phyloP scores from a whole-genome alignment of 2,888 invertebrate genomes.

The Ichneumoninae sp. region DNA sequence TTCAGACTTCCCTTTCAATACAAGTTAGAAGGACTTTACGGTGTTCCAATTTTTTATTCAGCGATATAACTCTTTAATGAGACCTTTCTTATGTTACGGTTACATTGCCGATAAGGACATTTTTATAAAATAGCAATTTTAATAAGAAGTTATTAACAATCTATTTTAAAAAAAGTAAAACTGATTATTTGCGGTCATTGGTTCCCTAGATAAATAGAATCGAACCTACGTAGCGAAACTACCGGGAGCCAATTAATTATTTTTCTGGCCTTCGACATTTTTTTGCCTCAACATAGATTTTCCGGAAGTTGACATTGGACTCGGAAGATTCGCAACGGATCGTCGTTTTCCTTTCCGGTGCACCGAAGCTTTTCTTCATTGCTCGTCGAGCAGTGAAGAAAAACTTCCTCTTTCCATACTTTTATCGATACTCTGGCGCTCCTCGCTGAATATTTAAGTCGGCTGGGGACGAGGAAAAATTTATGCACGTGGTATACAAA shows the following conservation, averaged over 20 bases:
- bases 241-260: neutral
- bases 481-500: neutral
- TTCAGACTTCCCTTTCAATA: neutral
- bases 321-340: neutral
- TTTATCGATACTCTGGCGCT: neutral
- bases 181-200: neutral
- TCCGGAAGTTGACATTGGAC: neutral
- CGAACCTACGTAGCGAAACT: neutral
- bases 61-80: too few species aligned
- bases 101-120: too few species aligned
- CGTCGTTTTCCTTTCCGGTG: constrained; percentile 9
- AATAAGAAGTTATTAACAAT: too few species aligned
- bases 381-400: too few species aligned
- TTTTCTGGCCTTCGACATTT: neutral
- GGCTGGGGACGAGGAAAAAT: neutral
- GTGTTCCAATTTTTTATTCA: too few species aligned
- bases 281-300: neutral
- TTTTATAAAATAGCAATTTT: too few species aligned
- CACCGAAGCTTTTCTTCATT: neutral
- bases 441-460: constrained; percentile 1
- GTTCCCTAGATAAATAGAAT: neutral
- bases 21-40: too few species aligned
- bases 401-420: neutral
- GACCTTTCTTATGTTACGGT: too few species aligned
- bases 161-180: too few species aligned